Conservation (phyloP, 2,888 invertebrate species). For the Mactromeris polynyma region DNA sequence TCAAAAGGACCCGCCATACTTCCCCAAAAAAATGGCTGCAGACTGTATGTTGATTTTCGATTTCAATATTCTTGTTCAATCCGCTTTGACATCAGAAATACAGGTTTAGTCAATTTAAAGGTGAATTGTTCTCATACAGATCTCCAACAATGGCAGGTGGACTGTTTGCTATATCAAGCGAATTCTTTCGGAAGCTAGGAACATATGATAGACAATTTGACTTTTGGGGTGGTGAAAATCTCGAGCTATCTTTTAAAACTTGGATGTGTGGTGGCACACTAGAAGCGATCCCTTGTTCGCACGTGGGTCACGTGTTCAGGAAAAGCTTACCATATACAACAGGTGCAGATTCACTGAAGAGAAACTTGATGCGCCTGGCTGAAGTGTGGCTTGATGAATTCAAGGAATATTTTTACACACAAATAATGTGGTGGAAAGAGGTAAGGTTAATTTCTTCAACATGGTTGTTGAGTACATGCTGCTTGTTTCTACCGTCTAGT, state of each 20-base stretch:
- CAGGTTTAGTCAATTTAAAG: too few relatives aligned
- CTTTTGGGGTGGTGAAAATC: conserved; percentile 99
- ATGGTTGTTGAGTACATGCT: too few relatives aligned
- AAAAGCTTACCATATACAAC: conserved; percentile 93
- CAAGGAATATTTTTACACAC: conserved; percentile 86
- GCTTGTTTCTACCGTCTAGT: too few relatives aligned
- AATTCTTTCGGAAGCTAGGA: conserved; percentile 92
- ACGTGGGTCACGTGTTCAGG: conserved; percentile 98
- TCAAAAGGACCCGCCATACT: too few relatives aligned
- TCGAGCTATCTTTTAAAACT: conserved; percentile 98
- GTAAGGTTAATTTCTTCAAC: too few relatives aligned
- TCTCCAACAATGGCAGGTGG: conserved; percentile 90
- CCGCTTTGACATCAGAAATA: too few relatives aligned
- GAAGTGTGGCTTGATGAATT: conserved; percentile 99
- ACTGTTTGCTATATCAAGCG: conserved; percentile 95
- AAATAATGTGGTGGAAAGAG: too few relatives aligned
- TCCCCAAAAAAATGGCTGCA: too few relatives aligned
- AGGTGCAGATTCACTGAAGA: conserved; percentile 91
- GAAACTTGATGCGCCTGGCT: conserved; percentile 96
- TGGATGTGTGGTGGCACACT: conserved; percentile 99
- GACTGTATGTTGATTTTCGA: too few relatives aligned
- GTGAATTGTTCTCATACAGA: too few relatives aligned
- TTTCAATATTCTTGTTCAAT: too few relatives aligned
- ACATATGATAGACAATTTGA: conserved; percentile 98
- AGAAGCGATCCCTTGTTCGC: conserved; percentile 97